Percentiles rank a stretch among this genome's conserved stretches.
These are phyloP conservation scores for Hesperia comma DNA, from an alignment of 2,888 invertebrate genomes.

Conservation along the genomic window DNA sequence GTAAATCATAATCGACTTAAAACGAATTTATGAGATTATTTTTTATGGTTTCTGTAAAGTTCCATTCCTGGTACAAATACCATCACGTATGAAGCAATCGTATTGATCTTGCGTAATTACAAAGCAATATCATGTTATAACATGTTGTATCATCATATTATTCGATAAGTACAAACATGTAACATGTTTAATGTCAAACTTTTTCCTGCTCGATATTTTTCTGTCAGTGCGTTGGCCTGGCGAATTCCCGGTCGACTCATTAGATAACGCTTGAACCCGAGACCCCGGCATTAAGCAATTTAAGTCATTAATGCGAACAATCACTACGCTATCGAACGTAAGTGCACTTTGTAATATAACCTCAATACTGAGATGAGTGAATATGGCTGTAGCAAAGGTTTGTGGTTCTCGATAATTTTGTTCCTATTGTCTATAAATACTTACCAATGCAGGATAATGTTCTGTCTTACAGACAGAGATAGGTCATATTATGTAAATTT, in stretches of 20 bases:
- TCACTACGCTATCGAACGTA: constrained; percentile 26
- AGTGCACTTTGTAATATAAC: constrained; percentile 40
- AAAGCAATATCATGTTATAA: not conserved
- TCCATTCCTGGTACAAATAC: too few relatives aligned
- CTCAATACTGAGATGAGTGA: constrained; percentile 38
- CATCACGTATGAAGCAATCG: too few relatives aligned
- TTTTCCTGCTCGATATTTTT: constrained; percentile 34
- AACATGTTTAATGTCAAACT: not conserved
- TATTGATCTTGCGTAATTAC: too few relatives aligned
- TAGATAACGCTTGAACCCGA: constrained; percentile 70
- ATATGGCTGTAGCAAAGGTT: constrained; percentile 2
- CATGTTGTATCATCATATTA: too few relatives aligned
- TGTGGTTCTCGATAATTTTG: constrained; percentile 7
- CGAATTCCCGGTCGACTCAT: constrained; percentile 52
- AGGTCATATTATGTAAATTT: too few relatives aligned
- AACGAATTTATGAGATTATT: too few relatives aligned
- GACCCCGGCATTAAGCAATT: constrained; percentile 74
- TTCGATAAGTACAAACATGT: too few relatives aligned
- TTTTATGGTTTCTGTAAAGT: too few relatives aligned
- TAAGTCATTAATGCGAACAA: constrained; percentile 56
- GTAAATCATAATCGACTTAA: too few relatives aligned
- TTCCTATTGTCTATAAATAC: not conserved
- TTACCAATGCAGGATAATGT: too few relatives aligned
- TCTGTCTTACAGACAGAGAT: too few relatives aligned
- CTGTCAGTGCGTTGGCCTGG: constrained; percentile 45